Conservation (phyloP, 2,113 vertebrate genomes). For the Podarcis raffonei region DNA sequence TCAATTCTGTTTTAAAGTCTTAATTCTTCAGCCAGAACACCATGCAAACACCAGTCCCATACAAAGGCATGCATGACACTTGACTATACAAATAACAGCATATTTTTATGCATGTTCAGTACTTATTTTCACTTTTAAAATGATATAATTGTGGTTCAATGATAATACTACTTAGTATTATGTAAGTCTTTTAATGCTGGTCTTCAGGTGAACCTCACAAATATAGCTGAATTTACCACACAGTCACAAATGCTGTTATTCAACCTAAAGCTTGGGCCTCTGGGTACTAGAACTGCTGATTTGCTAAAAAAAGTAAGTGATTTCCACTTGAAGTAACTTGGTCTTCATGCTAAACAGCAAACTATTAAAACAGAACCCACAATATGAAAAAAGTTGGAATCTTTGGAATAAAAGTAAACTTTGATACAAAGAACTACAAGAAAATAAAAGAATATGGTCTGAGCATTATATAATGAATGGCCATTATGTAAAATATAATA, state of each 20-base stretch:
- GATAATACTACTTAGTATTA: not conserved
- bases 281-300: slow-evolving; percentile 46
- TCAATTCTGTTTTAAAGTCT: not conserved
- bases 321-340: slow-evolving; percentile 14
- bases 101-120: no score
- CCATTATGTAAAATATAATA: no score
- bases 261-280: slow-evolving; percentile 59
- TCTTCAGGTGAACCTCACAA: not conserved
- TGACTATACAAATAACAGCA: not conserved
- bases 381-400: slow-evolving; percentile 27
- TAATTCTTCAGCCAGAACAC: not conserved
- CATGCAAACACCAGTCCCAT: no score
- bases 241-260: slow-evolving; percentile 52
- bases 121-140: not conserved
- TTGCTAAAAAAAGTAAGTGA: slow-evolving; percentile 38
- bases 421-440: not conserved
- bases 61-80: not conserved
- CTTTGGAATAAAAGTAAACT: slow-evolving; percentile 32
- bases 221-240: slow-evolving; percentile 20
- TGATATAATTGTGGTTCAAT: not conserved
- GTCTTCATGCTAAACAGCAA: slow-evolving; percentile 17
- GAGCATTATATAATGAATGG: not conserved
- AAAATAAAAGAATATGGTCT: slow-evolving; percentile 8
- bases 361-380: not conserved
- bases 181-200: not conserved